Conservation (phyloP, 2,113 vertebrate genomes). For the Cynocephalus volans region DNA sequence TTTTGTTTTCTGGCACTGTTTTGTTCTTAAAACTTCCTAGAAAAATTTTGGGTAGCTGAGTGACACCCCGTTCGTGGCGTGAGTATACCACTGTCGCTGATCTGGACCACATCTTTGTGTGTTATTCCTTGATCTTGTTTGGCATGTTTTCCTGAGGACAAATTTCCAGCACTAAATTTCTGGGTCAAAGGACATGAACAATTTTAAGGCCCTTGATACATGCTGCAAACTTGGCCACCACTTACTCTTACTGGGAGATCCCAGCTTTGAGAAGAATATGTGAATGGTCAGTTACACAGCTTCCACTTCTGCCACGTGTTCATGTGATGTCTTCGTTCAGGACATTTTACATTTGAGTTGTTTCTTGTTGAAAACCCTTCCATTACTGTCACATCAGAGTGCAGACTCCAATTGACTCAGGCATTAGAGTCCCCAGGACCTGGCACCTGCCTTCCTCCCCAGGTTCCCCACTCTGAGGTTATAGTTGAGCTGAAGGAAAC, state of each 20-base stretch:
- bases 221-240: not conserved
- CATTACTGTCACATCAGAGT: not conserved
- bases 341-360: not conserved
- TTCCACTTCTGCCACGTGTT: not conserved
- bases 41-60: not conserved
- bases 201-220: not conserved
- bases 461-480: not conserved
- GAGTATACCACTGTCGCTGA: fast-evolving
- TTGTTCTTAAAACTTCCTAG: not conserved
- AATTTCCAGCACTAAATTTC: not conserved
- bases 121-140: not conserved
- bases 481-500: not conserved
- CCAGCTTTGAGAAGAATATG: not conserved
- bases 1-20: not conserved
- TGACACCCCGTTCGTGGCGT: fast-evolving
- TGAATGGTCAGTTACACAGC: fast-evolving
- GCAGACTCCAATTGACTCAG: fast-evolving
- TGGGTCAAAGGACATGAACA: not conserved
- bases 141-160: not conserved
- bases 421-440: fast-evolving
- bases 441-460: fast-evolving
- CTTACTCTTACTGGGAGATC: not conserved
- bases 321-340: fast-evolving
- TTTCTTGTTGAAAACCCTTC: not conserved
- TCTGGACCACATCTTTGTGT: not conserved